Evolutionary conservation across 2,888 invertebrate species (phyloP), one percentile per base, ranked within the genome.

Genomic region (Idaea dimidiata): DNA sequence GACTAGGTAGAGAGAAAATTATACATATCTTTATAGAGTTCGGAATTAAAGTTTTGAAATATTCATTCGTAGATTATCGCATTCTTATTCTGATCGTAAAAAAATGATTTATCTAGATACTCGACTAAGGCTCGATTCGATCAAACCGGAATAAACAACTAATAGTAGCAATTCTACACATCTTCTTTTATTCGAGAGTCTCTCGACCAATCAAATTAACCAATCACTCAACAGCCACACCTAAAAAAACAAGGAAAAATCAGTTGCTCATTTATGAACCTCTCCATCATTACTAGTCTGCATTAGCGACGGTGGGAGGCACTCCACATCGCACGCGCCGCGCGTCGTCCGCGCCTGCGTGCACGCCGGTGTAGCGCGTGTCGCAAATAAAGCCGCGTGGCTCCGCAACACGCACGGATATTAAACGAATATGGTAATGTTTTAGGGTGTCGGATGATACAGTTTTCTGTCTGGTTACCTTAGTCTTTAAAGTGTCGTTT

Each of bases 371-470:
- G 84, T 60, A 6, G 14, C 70, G 66, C 72, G 68, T 65, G 72
- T 58, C 69, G 69, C 79, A 83, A 86, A 84, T 86, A 85, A 66
- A 53, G 78, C 61, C 85, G 81, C 89, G 88, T 86, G 89, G 78
- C 80, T 73, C 71, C 72, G 86, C 89, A 88, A 82, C 79, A 71
- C 72, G 67, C 72, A 64, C 62, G 68, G 68, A 87, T 88, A 90
- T 90, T 90, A 89, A 86, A 82, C 72, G 79, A 87, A 87, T 87
- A 87, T 83, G 83, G 77, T 85, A 82, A 80, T 81, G 79, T 69
- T 60, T 55, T 54, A 54, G 33, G 62, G 62, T 66, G 63, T 43
- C 43, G 43, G 43, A 43, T 43, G 43, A 43, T 4, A 43, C 43
- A 43, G 43, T 43, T 8, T 43, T 43, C 8, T 4, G 10, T 7